A percentile compares a stretch with the other conserved stretches of the same genome.
phyloP scores from a whole-genome alignment of 2,888 invertebrate species.

The Meteorus cinctellus region DNA sequence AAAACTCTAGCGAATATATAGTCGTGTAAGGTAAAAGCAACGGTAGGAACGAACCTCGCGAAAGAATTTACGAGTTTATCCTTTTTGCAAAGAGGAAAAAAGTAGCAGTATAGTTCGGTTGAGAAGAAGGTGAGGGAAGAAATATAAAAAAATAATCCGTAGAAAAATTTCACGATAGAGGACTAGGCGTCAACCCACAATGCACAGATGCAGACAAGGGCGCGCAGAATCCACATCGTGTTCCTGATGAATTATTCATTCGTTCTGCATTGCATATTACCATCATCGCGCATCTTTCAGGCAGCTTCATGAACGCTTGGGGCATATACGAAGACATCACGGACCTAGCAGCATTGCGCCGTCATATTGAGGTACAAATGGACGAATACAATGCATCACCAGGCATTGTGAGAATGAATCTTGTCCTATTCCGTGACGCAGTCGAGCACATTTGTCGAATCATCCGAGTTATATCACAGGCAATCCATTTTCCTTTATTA shows the following conservation, averaged over 20 bases:
- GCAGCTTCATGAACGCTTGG: slow-evolving; percentile 84
- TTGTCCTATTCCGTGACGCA: slow-evolving; percentile 90
- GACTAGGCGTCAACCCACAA: slow-evolving; percentile 18
- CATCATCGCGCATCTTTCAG: slow-evolving; percentile 58
- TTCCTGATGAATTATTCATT: slow-evolving; percentile 43
- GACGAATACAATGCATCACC: slow-evolving; percentile 87
- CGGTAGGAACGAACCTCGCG: slow-evolving; percentile 8
- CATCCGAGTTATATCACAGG: slow-evolving; percentile 86
- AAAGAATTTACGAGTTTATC: slow-evolving; percentile 36
- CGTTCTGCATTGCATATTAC: slow-evolving; percentile 28
- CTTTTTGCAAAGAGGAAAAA: slow-evolving; percentile 21
- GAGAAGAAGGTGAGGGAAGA: neutral
- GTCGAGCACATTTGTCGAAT: slow-evolving; percentile 90
- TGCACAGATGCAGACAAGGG: slow-evolving; percentile 23
- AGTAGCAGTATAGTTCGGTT: neutral
- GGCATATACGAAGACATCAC: slow-evolving; percentile 87
- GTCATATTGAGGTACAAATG: slow-evolving; percentile 77
- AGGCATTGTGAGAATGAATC: slow-evolving; percentile 85
- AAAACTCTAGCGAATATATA: slow-evolving; percentile 5
- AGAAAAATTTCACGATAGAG: slow-evolving; percentile 30
- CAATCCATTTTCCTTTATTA: slow-evolving; percentile 39
- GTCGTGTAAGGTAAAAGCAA: neutral
- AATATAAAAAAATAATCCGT: slow-evolving; percentile 20
- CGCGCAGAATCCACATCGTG: slow-evolving; percentile 14
- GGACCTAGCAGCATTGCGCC: slow-evolving; percentile 77